These are phyloP conservation scores for Plectus sambesii DNA, from an alignment of 1,140 invertebrate genomes.

Conservation along the genomic window DNA sequence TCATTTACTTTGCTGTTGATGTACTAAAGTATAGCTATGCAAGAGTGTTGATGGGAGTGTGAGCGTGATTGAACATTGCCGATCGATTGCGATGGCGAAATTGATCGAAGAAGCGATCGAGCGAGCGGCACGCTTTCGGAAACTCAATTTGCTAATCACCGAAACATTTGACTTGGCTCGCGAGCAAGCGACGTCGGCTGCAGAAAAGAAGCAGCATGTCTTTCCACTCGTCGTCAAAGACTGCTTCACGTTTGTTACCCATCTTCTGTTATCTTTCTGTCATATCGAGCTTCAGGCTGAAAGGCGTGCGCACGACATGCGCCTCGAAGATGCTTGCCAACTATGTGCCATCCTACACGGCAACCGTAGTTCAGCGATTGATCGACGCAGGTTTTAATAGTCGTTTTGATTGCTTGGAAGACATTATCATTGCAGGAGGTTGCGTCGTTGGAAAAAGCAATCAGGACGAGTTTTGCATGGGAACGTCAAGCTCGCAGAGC, in stretches of 20 bases:
- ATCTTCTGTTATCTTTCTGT: slow-evolving; percentile 1
- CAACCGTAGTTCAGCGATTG: slow-evolving; percentile 73
- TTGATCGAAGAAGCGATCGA: slow-evolving; percentile 27
- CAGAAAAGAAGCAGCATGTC: slow-evolving; percentile 22
- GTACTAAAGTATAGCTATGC: too few relatives aligned
- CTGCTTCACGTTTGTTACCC: slow-evolving; percentile 35
- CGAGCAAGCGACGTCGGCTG: slow-evolving; percentile 26
- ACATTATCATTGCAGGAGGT: slow-evolving; percentile 55
- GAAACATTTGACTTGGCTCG: slow-evolving; percentile 39
- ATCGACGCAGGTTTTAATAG: slow-evolving; percentile 47
- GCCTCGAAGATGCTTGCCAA: slow-evolving; percentile 79
- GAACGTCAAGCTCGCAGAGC: slow-evolving; percentile 67
- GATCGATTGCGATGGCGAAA: slow-evolving; percentile 2
- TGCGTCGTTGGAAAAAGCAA: slow-evolving; percentile 89
- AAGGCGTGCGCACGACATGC: slow-evolving; percentile 69
- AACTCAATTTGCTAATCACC: slow-evolving; percentile 36
- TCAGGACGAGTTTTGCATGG: slow-evolving; percentile 98
- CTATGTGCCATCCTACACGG: slow-evolving; percentile 76
- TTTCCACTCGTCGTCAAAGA: slow-evolving; percentile 39
- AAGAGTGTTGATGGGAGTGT: too few relatives aligned
- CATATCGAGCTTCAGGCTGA: slow-evolving; percentile 61
- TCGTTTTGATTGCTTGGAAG: slow-evolving; percentile 5
- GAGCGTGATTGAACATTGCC: too few relatives aligned
- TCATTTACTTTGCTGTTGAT: too few relatives aligned
- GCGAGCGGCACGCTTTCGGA: slow-evolving; percentile 18